A percentile compares a stretch with the other conserved stretches of the same genome.
These are phyloP conservation scores for Hymenopus coronatus DNA, from an alignment of 2,888 invertebrate genomes.

Conservation along the genomic window DNA sequence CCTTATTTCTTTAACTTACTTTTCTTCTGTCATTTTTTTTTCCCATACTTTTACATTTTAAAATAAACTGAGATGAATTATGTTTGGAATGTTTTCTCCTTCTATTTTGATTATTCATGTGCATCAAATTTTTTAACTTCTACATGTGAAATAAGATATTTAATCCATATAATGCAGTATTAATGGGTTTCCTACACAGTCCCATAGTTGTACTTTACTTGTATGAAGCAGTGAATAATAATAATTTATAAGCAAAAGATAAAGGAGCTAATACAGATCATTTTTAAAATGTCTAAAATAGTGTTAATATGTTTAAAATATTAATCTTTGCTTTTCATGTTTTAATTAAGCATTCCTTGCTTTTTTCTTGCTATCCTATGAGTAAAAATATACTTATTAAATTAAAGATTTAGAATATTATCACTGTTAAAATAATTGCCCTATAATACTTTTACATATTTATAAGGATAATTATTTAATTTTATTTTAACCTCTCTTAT, in stretches of 20 bases:
- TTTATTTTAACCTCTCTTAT: too few relatives aligned
- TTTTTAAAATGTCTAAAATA: background rate
- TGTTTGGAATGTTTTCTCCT: background rate
- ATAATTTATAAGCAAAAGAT: background rate
- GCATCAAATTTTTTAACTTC: background rate
- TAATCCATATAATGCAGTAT: background rate
- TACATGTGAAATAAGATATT: background rate
- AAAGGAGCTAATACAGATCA: background rate
- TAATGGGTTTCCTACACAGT: background rate
- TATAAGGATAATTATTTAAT: too few relatives aligned
- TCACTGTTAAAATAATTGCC: too few relatives aligned
- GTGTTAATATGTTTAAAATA: too few relatives aligned
- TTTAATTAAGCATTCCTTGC: too few relatives aligned
- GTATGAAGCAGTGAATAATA: background rate
- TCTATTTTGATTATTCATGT: background rate
- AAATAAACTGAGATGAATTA: background rate
- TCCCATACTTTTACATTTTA: background rate
- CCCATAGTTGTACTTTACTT: background rate
- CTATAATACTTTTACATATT: too few relatives aligned
- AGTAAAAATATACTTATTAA: too few relatives aligned
- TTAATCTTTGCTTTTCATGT: too few relatives aligned
- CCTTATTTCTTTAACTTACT: background rate
- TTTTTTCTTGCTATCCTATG: too few relatives aligned
- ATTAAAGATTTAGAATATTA: too few relatives aligned
- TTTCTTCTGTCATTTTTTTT: background rate